A percentile compares a stretch with the other conserved stretches of the same genome.
Evolutionary conservation across 2,797 vertebrate species (phyloP).

Genomic region (Spondyliosoma cantharus): DNA sequence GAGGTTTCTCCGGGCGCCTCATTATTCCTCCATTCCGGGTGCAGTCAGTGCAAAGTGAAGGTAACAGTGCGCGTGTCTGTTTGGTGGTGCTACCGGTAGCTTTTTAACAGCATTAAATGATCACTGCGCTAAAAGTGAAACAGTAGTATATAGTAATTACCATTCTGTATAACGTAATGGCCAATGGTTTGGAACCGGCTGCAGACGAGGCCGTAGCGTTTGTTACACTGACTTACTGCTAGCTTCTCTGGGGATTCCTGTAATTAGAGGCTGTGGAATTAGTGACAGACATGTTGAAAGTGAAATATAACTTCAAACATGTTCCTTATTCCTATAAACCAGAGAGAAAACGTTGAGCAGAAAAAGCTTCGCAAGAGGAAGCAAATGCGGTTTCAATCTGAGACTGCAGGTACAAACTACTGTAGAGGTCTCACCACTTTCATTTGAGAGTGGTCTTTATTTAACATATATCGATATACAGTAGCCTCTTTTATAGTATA

Average conservation of each 20-base stretch:
- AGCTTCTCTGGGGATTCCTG: background rate
- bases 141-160: background rate
- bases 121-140: background rate
- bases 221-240: background rate
- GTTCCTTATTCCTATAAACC: slow-evolving; percentile 44
- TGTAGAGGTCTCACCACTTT: background rate
- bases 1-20: slow-evolving; percentile 50
- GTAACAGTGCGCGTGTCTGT: slow-evolving; percentile 16
- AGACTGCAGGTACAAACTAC: background rate
- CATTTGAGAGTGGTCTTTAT: background rate
- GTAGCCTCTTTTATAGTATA: background rate
- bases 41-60: slow-evolving; percentile 35
- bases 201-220: background rate
- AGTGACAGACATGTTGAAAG: slow-evolving; percentile 7
- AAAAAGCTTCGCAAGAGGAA: slow-evolving; percentile 26
- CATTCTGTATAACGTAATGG: background rate
- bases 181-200: no score
- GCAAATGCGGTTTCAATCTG: slow-evolving; percentile 25
- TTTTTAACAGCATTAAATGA: slow-evolving; percentile 25
- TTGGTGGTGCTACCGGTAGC: background rate
- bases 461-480: background rate
- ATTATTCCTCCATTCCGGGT: slow-evolving; percentile 39
- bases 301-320: slow-evolving; percentile 13
- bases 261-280: background rate
- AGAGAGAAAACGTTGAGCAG: slow-evolving; percentile 7